Conservation (phyloP, 1,140 invertebrate genomes). For the Lordiphosa clarofinis region DNA sequence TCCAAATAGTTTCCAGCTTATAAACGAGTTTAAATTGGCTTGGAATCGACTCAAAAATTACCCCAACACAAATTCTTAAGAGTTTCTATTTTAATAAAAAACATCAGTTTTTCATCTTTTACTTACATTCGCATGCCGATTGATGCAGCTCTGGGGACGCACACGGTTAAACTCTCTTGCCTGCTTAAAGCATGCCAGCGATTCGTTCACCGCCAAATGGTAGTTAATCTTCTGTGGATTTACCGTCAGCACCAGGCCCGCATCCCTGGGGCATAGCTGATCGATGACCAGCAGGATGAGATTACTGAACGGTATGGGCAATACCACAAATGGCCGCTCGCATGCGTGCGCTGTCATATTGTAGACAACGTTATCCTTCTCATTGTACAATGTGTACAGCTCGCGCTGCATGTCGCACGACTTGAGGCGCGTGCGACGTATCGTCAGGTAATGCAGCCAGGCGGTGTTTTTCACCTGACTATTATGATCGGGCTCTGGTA, state of each 20-base stretch:
- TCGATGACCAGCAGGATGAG: constrained; percentile 91
- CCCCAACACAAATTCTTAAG: too few species aligned
- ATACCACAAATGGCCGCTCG: constrained; percentile 88
- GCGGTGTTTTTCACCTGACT: constrained; percentile 45
- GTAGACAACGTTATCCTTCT: constrained; percentile 75
- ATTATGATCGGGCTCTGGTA: constrained; percentile 42
- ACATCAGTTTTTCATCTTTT: background rate
- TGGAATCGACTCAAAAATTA: too few species aligned
- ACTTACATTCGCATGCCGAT: constrained; percentile 86
- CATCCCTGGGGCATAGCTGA: constrained; percentile 82
- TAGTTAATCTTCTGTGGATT: constrained; percentile 84
- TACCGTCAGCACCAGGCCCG: constrained; percentile 79
- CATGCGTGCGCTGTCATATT: constrained; percentile 79
- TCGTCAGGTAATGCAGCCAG: constrained; percentile 80
- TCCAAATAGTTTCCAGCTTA: too few species aligned
- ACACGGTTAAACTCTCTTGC: constrained; percentile 82
- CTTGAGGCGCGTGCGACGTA: constrained; percentile 85
- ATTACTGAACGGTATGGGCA: constrained; percentile 90
- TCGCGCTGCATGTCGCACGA: constrained; percentile 78
- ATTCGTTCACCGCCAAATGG: constrained; percentile 80
- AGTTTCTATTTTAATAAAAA: too few species aligned
- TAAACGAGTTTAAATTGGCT: too few species aligned
- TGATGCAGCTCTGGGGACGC: constrained; percentile 85
- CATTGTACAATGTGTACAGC: constrained; percentile 78
- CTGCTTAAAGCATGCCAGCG: constrained; percentile 84